A percentile compares a stretch with the other conserved stretches of the same genome.
Evolutionary conservation across 2,888 invertebrate genomes (phyloP).

Genomic region (Megaustenia siamemsis): DNA sequence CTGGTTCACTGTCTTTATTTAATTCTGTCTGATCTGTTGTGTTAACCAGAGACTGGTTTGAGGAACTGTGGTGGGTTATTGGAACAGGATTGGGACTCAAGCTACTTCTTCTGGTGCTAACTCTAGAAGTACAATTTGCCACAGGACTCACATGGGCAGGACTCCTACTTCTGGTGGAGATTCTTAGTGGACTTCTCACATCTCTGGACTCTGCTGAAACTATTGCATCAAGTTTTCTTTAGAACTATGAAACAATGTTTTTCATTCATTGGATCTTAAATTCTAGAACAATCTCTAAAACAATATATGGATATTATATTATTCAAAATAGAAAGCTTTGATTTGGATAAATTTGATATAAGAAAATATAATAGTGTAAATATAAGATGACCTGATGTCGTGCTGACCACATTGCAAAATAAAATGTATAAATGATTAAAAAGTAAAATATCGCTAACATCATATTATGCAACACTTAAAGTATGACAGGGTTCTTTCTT

Average conservation of each 20-base stretch:
- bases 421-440: no score
- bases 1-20: slow-evolving; percentile 3
- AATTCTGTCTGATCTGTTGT: slow-evolving; percentile 16
- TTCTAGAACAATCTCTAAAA: no score
- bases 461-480: no score
- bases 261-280: not conserved
- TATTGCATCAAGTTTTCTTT: not conserved
- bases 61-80: not conserved
- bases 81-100: slow-evolving; percentile 37
- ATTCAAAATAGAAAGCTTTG: no score
- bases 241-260: not conserved
- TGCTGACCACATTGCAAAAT: no score
- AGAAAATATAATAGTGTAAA: no score
- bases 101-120: slow-evolving; percentile 46
- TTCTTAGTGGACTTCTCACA: slow-evolving; percentile 38
- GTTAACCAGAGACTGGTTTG: slow-evolving; percentile 8
- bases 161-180: slow-evolving; percentile 2
- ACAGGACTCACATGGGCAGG: slow-evolving; percentile 21
- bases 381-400: no score
- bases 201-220: slow-evolving; percentile 23
- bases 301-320: no score
- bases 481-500: no score
- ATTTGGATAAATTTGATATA: no score
- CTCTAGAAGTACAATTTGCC: slow-evolving; percentile 26
- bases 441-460: no score